A percentile compares a stretch with the other conserved stretches of the same genome.
These are phyloP conservation scores for Chaetops frenatus DNA, from an alignment of 2,113 vertebrate genomes.

Conservation along the genomic window DNA sequence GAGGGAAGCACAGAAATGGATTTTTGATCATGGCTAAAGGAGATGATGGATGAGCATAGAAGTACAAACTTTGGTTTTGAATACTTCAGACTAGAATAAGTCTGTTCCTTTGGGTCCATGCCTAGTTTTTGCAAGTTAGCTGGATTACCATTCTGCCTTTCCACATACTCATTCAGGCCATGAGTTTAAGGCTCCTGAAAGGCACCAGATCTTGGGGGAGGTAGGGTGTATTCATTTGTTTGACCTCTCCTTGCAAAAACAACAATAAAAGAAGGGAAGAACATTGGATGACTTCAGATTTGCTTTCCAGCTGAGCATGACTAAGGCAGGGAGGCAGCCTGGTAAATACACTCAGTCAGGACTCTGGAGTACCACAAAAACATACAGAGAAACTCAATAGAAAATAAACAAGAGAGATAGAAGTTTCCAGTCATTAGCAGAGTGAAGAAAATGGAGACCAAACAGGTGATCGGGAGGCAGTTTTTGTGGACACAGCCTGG, in stretches of 20 bases:
- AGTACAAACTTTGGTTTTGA: not conserved
- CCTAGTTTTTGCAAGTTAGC: not conserved
- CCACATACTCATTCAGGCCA: not conserved
- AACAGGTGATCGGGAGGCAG: not conserved
- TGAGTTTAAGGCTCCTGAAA: constrained; percentile 1
- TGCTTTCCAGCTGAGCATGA: constrained; percentile 14
- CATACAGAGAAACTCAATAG: not conserved
- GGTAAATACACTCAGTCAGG: not conserved
- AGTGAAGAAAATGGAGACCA: not conserved
- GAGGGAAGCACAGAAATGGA: not conserved
- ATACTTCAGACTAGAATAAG: not conserved
- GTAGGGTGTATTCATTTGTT: not conserved
- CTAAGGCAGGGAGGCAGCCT: not conserved
- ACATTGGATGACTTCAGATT: not conserved
- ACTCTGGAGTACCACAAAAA: not conserved
- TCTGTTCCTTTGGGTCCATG: not conserved
- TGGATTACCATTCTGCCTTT: not conserved
- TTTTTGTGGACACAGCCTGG: not conserved
- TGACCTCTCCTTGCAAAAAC: constrained; percentile 19
- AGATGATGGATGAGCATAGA: not conserved
- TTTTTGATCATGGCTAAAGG: not conserved
- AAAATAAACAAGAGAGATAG: not conserved
- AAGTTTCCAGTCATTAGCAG: not conserved
- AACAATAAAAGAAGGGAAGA: not conserved
- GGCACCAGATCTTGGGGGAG: not conserved